Evolutionary conservation across 1,140 invertebrate genomes (phyloP), one percentile per base, ranked within the genome.

Genomic region (Leptinotarsa texana): DNA sequence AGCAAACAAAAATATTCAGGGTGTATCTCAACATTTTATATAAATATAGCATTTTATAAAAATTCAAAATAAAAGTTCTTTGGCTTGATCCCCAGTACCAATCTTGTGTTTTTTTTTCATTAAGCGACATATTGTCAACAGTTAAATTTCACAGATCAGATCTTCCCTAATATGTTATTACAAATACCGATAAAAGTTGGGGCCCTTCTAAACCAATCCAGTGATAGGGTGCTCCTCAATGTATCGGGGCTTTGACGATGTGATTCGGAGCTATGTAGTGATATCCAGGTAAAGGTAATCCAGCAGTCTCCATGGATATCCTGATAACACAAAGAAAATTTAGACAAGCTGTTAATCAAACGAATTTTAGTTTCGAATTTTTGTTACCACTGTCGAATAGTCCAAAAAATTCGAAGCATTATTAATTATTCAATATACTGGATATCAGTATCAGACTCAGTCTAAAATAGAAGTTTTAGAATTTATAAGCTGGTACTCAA

Each of bases 241-340:
- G 94, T 84, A 95, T 95, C 79, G 93, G 93, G 77, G 94, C 93
- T 87, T 95, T 95, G 81, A 96, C 93, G 85, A 96, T 95, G 89
- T 95, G 93, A 88, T 95, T 95, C 71, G 94, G 94, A 79, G 94
- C 92, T 86, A 96, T 93, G 89, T 95, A 96, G 86, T 95, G 94
- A 88, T 95, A 96, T 74, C 94, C 93, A 76, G 93, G 93, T 89
- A 96, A 92, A 82, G 93, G 93, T 88, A 96, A 89, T 80, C 94
- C 93, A 77, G 94, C 93, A 73, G 94, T 96, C 89, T 96, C 94
- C 93, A 95, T 94, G 65, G 94, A 94, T 94, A 96, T 95, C 90
- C 94, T 96, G 90, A 63, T 57, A 57, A 57, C 51, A 57, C 13
- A 57, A 4, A 57, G 4, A 57, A 17, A n/a, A 57, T 57, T 57